Evolutionary conservation across 2,888 invertebrate species (phyloP), one percentile per base, ranked within the genome.

Genomic region (Melanostoma mellinum): DNA sequence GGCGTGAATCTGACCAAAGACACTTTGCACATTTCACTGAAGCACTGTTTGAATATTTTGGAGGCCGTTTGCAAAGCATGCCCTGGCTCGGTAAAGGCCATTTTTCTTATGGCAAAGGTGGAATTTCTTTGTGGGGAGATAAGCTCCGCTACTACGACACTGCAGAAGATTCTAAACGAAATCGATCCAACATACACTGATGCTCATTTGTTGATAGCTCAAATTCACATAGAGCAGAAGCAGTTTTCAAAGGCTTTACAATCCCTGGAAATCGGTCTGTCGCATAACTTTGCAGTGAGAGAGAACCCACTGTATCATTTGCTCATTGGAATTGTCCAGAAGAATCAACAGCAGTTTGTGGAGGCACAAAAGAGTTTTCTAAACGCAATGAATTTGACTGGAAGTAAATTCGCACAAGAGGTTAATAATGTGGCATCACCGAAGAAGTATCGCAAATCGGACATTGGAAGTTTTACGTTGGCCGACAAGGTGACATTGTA

Each of bases 281-380:
- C 98, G 88, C 96, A 96, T 88, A 97, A 98, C 90, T 98, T 99
- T 89, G 95, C 96, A 91, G 95, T 99, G 0, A 92, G 98, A 85
- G 98, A 98, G 79, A 96, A 96, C 90, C 97, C 98, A 0, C 92
- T 97, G 89, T 99, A 97, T 89, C 97, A 98, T 91, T 93, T 98
- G 82, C 93, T 98, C 0, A 94, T 94, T 86, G 98, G 98, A 0
- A 93, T 96, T 35, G 95, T 98, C 60, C 94, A 96, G 86, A 97
- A 96, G 89, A 93, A 94, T 87, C 93, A 94, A 68, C 94, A 94
- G 20, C 94, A 96, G 87, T 91, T 94, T 3, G 93, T 94, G 44
- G 95, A 95, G 67, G 94, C 96, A 0, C 93, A 97, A 53, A 94
- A 95, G 76, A 95, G 96, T 85, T 94, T 97, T 80, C 93, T 94